Percentiles rank a stretch among this genome's conserved stretches.
phyloP scores from a whole-genome alignment of 2,888 invertebrate species.

The Cylloceria caligata region DNA sequence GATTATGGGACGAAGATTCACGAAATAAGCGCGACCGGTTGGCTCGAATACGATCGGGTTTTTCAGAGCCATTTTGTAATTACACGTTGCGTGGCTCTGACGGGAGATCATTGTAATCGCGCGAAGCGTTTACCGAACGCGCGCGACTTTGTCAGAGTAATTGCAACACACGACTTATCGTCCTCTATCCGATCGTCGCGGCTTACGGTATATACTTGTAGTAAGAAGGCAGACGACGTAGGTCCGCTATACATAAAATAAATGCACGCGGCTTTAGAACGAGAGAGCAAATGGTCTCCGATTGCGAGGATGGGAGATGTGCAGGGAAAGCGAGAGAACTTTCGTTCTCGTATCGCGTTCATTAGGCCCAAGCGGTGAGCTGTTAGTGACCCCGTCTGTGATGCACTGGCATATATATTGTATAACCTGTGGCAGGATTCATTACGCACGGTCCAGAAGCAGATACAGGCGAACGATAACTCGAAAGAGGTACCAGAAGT shows the following conservation, averaged over 20 bases:
- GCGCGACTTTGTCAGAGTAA: conserved; percentile 47
- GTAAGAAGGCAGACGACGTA: conserved; percentile 40
- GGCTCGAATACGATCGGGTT: conserved; percentile 15
- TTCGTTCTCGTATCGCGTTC: conserved; percentile 64
- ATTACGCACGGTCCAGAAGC: conserved; percentile 42
- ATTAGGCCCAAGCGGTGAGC: conserved; percentile 44
- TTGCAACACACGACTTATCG: conserved; percentile 41
- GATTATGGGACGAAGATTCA: conserved; percentile 57
- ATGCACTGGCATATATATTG: conserved; percentile 9
- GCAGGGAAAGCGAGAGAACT: conserved; percentile 61
- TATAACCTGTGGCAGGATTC: conserved; percentile 27
- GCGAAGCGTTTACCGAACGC: conserved; percentile 55
- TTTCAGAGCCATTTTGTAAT: conserved; percentile 55
- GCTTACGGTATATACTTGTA: conserved; percentile 9
- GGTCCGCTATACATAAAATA: conserved; percentile 36
- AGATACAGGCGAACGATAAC: conserved; percentile 14
- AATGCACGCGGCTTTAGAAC: conserved; percentile 28
- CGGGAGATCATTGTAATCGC: conserved; percentile 63
- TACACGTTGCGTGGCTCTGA: conserved; percentile 53
- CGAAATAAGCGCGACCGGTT: conserved; percentile 25
- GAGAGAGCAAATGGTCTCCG: conserved; percentile 23
- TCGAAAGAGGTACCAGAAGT: conserved; percentile 6
- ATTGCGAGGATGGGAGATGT: conserved; percentile 31
- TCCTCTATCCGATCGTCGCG: conserved; percentile 6
- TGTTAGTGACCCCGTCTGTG: conserved; percentile 39